A percentile compares a stretch with the other conserved stretches of the same genome.
These are phyloP conservation scores for Drosophila ironensis DNA, from an alignment of 1,140 invertebrate species.

Conservation along the genomic window DNA sequence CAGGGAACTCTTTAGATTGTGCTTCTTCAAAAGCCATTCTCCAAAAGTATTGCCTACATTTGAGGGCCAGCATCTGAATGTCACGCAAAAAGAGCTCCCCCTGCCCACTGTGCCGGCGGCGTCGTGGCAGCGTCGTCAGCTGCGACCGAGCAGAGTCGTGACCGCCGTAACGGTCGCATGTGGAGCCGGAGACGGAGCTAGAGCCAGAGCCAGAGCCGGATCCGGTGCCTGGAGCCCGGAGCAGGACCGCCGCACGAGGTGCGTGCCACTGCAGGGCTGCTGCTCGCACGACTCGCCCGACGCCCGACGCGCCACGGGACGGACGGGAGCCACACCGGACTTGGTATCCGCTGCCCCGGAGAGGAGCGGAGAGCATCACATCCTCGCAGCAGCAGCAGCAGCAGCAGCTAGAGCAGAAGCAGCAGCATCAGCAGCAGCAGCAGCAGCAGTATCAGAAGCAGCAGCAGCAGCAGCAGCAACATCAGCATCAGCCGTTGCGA, in stretches of 20 bases:
- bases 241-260: conserved; percentile 22
- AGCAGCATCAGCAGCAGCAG: conserved; percentile 1
- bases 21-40: too few relatives aligned
- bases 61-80: too few relatives aligned
- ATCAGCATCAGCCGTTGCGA: not conserved
- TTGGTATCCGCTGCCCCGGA: not conserved
- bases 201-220: conserved; percentile 33
- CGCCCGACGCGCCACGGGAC: conserved; percentile 27
- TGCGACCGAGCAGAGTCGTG: too few relatives aligned
- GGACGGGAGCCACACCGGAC: conserved; percentile 9
- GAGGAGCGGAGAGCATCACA: not conserved
- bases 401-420: not conserved
- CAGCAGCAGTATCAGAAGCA: not conserved
- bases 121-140: not conserved
- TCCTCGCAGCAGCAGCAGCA: not conserved
- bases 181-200: conserved; percentile 14
- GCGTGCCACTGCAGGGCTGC: conserved; percentile 60
- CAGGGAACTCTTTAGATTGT: too few relatives aligned
- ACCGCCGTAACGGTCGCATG: conserved; percentile 1
- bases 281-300: conserved; percentile 37
- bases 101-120: not conserved
- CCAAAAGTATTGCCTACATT: too few relatives aligned
- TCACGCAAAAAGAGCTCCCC: too few relatives aligned
- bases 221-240: conserved; percentile 32
- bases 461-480: not conserved